A percentile compares a stretch with the other conserved stretches of the same genome.
Evolutionary conservation across 2,797 vertebrate species (phyloP).

Genomic region (Periophthalmus magnuspinnatus): DNA sequence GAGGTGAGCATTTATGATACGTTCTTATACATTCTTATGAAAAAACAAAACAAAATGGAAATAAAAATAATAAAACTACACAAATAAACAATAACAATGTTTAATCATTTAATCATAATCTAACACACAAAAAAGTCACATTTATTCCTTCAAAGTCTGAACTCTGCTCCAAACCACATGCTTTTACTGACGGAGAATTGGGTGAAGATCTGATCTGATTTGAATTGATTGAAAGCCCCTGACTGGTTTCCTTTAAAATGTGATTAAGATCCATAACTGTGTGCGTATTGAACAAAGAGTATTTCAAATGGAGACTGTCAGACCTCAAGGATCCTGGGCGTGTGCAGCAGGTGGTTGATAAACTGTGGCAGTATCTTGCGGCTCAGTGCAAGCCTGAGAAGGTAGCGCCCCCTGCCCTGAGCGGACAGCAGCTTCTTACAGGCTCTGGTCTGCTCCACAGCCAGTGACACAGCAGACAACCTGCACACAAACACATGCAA

Average conservation of each 20-base stretch:
- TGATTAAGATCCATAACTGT: not conserved
- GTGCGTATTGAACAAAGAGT: not conserved
- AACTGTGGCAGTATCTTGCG: conserved; percentile 73
- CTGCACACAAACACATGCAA: conserved; percentile 52
- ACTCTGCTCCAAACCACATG: not conserved
- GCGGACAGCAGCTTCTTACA: conserved; percentile 74
- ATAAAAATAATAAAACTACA: too few relatives aligned
- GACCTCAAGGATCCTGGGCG: conserved; percentile 74
- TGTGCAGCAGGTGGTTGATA: conserved; percentile 74
- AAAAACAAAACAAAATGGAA: too few relatives aligned
- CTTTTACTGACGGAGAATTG: not conserved
- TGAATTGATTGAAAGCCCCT: too few relatives aligned
- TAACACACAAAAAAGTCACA: too few relatives aligned
- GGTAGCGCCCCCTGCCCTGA: conserved; percentile 82
- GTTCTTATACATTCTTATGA: too few relatives aligned
- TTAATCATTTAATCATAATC: too few relatives aligned
- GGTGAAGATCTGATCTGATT: too few relatives aligned
- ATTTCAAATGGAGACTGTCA: conserved; percentile 2
- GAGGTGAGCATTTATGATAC: too few relatives aligned
- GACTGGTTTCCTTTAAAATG: not conserved
- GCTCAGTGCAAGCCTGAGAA: conserved; percentile 79
- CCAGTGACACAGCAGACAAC: conserved; percentile 69
- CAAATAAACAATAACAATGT: too few relatives aligned
- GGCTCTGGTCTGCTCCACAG: conserved; percentile 67
- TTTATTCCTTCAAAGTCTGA: too few relatives aligned